Evolutionary conservation across 2,113 vertebrate genomes (phyloP).

Genomic region (Podarcis muralis): DNA sequence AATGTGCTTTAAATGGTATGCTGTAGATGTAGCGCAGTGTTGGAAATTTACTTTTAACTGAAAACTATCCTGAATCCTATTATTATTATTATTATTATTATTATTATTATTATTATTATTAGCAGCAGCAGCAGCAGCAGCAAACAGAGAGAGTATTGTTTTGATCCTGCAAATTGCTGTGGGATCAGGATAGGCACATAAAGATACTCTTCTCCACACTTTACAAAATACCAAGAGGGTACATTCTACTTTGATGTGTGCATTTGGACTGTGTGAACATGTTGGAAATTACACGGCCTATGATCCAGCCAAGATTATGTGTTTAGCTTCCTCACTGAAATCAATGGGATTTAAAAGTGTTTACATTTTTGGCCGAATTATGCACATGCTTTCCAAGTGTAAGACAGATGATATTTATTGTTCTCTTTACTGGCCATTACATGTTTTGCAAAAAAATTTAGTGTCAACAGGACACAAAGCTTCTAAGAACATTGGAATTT

Average conservation of each 20-base stretch:
- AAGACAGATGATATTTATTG: not conserved
- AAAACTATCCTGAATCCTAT: too few species aligned
- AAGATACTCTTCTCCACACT: not conserved
- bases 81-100: not conserved
- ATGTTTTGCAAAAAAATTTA: not conserved
- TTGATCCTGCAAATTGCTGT: not conserved
- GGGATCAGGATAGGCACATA: not conserved
- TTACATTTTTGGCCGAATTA: not conserved
- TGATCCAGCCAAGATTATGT: not conserved
- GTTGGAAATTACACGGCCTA: not conserved
- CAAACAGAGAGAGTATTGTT: not conserved
- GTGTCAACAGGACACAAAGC: not conserved
- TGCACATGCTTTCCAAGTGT: not conserved
- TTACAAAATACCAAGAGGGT: not conserved
- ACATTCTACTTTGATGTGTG: not conserved
- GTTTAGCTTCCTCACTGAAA: not conserved
- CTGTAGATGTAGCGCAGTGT: not conserved
- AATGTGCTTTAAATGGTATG: too few species aligned
- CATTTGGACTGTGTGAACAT: too few species aligned
- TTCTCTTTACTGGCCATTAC: not conserved
- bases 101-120: not conserved
- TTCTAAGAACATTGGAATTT: not conserved
- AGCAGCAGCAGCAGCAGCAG: not conserved
- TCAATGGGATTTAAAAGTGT: too few species aligned
- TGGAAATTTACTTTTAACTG: not conserved